Conservation (phyloP, 2,888 invertebrate species). For the Himalopsyche tibetana region DNA sequence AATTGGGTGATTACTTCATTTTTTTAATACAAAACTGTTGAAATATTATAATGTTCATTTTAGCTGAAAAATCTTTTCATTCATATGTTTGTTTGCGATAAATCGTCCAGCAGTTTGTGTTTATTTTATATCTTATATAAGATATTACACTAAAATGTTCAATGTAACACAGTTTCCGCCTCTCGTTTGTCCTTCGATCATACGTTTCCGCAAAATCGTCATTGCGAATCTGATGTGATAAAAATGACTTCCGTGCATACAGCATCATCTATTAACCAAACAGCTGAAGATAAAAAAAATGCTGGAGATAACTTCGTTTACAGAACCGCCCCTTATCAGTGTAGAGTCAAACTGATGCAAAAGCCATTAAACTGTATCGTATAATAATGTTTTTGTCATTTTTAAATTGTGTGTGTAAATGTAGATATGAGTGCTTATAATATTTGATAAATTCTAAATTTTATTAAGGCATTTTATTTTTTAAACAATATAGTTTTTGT, state of each 20-base stretch:
- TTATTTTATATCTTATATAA: too few species aligned
- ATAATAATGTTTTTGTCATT: not conserved
- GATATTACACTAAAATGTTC: too few species aligned
- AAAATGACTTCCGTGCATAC: not conserved
- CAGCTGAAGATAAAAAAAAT: constrained; percentile 4
- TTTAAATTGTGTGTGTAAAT: not conserved
- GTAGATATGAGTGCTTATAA: not conserved
- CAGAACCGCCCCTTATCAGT: constrained; percentile 10
- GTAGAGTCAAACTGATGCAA: not conserved
- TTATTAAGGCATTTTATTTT: too few species aligned
- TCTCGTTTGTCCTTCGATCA: not conserved
- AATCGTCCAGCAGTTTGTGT: too few species aligned
- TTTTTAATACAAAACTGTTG: too few species aligned
- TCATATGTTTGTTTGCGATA: too few species aligned
- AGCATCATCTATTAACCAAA: not conserved
- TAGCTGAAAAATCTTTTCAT: too few species aligned
- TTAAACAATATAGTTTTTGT: too few species aligned
- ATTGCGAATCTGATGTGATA: not conserved
- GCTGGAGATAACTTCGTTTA: not conserved
- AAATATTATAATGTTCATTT: too few species aligned
- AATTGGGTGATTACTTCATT: too few species aligned
- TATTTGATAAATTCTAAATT: not conserved
- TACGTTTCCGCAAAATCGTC: constrained; percentile 18
- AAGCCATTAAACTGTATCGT: not conserved
- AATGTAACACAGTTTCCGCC: not conserved